These are phyloP conservation scores for Ectemnius cavifrons DNA, from an alignment of 2,888 invertebrate species.

Conservation along the genomic window DNA sequence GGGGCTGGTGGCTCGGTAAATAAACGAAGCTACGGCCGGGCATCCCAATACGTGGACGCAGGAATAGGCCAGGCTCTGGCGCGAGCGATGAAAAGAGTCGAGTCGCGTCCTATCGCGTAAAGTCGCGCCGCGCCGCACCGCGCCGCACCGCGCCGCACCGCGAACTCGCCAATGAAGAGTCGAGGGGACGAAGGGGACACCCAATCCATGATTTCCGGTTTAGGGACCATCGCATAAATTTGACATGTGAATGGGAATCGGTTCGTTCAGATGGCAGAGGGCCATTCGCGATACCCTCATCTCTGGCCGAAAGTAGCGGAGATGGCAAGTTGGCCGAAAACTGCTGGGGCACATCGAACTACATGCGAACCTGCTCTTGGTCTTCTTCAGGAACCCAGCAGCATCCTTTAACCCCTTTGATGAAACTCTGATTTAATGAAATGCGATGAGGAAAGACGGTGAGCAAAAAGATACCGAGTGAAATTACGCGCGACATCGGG, in stretches of 20 bases:
- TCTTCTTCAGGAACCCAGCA: too few species aligned
- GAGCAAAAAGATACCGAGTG: background rate
- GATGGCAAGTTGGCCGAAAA: conserved; percentile 58
- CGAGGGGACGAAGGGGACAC: conserved; percentile 54
- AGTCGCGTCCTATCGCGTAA: conserved; percentile 33
- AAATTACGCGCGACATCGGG: background rate
- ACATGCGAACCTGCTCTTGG: conserved; percentile 62
- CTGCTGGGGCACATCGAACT: conserved; percentile 64
- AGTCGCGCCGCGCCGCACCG: conserved; percentile 25
- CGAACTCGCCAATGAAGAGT: too few species aligned
- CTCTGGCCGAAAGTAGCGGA: conserved; percentile 58
- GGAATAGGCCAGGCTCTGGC: conserved; percentile 55
- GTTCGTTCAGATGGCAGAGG: conserved; percentile 62
- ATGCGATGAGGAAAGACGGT: background rate
- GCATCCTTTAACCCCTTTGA: too few species aligned
- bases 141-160: conserved; percentile 3
- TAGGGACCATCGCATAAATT: conserved; percentile 67
- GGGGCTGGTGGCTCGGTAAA: conserved; percentile 44
- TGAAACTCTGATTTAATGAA: background rate
- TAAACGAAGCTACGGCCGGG: conserved; percentile 42
- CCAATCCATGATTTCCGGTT: conserved; percentile 71
- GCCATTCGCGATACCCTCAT: conserved; percentile 51
- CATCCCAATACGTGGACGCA: conserved; percentile 33
- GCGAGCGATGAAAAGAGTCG: conserved; percentile 39
- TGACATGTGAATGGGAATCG: conserved; percentile 65